phyloP scores from a whole-genome alignment of 2,797 vertebrate genomes.

The Menidia menidia region DNA sequence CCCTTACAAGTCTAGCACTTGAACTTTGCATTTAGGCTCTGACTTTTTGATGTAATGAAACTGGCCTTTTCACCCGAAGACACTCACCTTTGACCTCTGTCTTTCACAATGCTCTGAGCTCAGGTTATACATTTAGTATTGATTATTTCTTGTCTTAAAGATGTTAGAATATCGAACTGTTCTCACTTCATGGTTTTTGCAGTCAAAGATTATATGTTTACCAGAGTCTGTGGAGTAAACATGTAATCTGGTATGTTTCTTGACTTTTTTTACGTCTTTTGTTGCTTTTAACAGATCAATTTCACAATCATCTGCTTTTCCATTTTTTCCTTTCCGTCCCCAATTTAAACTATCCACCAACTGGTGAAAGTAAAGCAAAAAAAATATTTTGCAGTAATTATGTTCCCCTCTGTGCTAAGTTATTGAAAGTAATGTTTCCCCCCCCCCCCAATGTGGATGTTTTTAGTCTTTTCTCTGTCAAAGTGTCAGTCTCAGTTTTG shows the following conservation, averaged over 20 bases:
- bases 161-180: conserved; percentile 53
- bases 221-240: conserved; percentile 14
- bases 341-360: neutral
- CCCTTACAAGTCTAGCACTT: conserved; percentile 72
- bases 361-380: neutral
- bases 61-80: conserved; percentile 79
- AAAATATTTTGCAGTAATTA: neutral
- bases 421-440: conserved; percentile 2
- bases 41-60: conserved; percentile 83
- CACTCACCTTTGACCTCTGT: conserved; percentile 79
- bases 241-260: neutral
- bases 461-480: conserved; percentile 30
- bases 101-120: conserved; percentile 55
- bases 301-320: neutral
- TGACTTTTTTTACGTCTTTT: neutral
- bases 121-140: conserved; percentile 74
- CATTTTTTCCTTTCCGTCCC: neutral
- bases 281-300: neutral
- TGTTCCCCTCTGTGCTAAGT: neutral
- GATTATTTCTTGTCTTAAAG: conserved; percentile 67
- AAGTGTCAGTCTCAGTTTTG: conserved; percentile 36
- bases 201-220: conserved; percentile 19
- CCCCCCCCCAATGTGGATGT: neutral
- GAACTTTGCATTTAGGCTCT: conserved; percentile 79
- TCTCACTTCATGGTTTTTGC: conserved; percentile 37